A percentile compares a stretch with the other conserved stretches of the same genome.
phyloP scores from a whole-genome alignment of 2,113 vertebrate genomes.

The human (Homo sapiens) region DNA sequence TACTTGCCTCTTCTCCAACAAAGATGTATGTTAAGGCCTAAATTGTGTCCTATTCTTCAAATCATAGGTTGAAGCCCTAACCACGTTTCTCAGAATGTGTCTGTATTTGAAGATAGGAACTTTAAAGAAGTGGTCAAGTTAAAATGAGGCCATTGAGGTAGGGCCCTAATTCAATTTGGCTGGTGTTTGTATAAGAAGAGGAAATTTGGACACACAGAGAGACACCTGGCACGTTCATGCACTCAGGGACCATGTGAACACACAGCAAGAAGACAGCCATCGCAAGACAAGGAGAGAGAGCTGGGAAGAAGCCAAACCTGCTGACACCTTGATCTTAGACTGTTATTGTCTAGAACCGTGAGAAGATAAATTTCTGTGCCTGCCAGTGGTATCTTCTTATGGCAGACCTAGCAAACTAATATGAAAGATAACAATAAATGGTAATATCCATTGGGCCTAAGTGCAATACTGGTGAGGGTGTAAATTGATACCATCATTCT shows the following conservation, averaged over 20 bases:
- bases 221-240: background rate
- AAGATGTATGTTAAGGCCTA: background rate
- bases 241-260: background rate
- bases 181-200: background rate
- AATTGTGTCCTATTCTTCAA: background rate
- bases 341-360: background rate
- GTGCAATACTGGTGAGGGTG: background rate
- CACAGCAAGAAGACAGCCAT: background rate
- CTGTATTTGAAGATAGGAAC: background rate
- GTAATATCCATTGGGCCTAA: background rate
- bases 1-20: background rate
- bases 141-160: background rate
- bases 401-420: background rate
- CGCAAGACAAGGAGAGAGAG: no score
- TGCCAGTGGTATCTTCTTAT: background rate
- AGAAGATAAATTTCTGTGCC: background rate
- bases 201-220: background rate
- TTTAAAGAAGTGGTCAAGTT: background rate
- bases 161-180: background rate
- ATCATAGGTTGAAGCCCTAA: background rate
- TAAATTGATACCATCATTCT: background rate
- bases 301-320: background rate
- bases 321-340: background rate
- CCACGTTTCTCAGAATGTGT: background rate
- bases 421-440: background rate